Conservation (phyloP, 2,113 vertebrate species). For the Pyrgilauda ruficollis region DNA sequence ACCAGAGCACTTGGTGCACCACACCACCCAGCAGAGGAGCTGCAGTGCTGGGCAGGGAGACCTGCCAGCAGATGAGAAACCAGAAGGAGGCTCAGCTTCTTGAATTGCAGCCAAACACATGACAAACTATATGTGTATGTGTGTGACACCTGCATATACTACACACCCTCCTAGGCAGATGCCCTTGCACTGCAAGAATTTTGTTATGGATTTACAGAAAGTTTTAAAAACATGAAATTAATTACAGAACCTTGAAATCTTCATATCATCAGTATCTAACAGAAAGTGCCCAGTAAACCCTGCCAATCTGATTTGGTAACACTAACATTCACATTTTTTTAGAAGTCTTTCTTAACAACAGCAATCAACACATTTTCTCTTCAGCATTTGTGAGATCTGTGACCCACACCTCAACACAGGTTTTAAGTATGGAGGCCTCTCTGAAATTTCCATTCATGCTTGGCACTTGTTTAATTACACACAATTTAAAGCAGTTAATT, state of each 20-base stretch:
- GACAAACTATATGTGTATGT: rapidly evolving
- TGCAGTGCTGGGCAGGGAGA: background rate
- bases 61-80: background rate
- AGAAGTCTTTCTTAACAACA: background rate
- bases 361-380: background rate
- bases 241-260: background rate
- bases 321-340: background rate
- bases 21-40: background rate
- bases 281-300: background rate
- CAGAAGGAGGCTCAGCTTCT: background rate
- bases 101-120: background rate
- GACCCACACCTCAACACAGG: background rate
- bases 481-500: background rate
- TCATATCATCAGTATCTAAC: background rate
- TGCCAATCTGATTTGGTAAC: background rate
- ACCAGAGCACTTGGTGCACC: background rate
- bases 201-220: background rate
- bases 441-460: background rate
- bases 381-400: background rate
- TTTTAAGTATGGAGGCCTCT: background rate
- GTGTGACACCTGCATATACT: background rate
- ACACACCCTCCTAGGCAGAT: background rate
- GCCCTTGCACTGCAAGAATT: background rate
- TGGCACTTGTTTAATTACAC: background rate
- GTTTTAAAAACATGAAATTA: background rate